These are phyloP conservation scores for Atethmia centrago DNA, from an alignment of 2,888 invertebrate species.

Conservation along the genomic window DNA sequence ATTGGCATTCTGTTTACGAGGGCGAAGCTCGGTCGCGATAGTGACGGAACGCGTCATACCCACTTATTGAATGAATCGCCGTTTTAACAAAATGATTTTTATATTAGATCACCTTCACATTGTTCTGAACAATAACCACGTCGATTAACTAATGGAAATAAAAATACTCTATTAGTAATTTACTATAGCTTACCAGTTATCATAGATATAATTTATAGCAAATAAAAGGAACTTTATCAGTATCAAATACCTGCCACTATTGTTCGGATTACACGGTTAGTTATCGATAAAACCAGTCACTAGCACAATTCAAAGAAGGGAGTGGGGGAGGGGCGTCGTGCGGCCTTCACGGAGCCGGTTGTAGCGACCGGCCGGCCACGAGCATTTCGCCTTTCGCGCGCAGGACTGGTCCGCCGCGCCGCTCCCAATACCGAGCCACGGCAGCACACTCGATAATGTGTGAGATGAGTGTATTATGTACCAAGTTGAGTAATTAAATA, in stretches of 20 bases:
- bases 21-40: conserved; percentile 82
- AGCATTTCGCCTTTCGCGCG: conserved; percentile 89
- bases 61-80: conserved; percentile 72
- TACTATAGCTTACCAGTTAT: conserved; percentile 18
- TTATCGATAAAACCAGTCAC: conserved; percentile 85
- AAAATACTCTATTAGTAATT: conserved; percentile 12
- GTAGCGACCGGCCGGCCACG: conserved; percentile 84
- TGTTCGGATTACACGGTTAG: conserved; percentile 57
- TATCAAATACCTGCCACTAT: conserved; percentile 55
- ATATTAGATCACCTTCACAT: conserved; percentile 54
- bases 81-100: conserved; percentile 57
- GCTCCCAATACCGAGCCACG: conserved; percentile 76
- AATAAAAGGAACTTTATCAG: conserved; percentile 45
- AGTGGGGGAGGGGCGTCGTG: conserved; percentile 81
- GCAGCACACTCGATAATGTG: conserved; percentile 66
- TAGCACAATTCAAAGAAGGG: conserved; percentile 72
- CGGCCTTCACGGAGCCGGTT: conserved; percentile 90
- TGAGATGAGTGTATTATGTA: conserved; percentile 68
- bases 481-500: conserved; percentile 65
- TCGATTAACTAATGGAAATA: conserved; percentile 36
- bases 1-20: conserved; percentile 88
- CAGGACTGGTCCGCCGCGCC: conserved; percentile 79
- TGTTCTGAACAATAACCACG: conserved; percentile 33
- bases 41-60: conserved; percentile 74
- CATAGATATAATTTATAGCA: conserved; percentile 31